A percentile compares a stretch with the other conserved stretches of the same genome.
Conservation (phyloP, 2,113 vertebrate species). For the Glareola pratincola region DNA sequence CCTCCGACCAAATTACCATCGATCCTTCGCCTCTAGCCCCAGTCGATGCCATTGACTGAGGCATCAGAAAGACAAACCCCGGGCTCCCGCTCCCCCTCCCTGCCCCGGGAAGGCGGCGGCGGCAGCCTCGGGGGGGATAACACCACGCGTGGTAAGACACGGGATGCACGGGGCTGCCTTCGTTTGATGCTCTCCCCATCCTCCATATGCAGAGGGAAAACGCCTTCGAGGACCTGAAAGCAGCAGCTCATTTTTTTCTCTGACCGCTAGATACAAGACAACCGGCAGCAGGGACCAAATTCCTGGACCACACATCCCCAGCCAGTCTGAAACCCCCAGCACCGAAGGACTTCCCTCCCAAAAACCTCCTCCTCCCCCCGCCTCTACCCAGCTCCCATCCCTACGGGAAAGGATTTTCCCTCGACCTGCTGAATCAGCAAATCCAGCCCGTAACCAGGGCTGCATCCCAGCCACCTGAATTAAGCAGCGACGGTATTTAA, state of each 20-base stretch:
- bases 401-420: neutral
- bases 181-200: neutral
- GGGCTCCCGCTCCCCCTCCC: neutral
- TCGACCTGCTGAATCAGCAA: slow-evolving; percentile 15
- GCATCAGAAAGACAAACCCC: slow-evolving; percentile 68
- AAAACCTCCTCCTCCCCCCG: neutral
- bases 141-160: fast-evolving
- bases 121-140: neutral
- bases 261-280: fast-evolving
- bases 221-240: fast-evolving
- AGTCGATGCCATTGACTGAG: slow-evolving; percentile 72
- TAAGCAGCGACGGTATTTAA: neutral
- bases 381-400: neutral
- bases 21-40: slow-evolving; percentile 66
- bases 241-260: neutral
- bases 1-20: slow-evolving; percentile 73
- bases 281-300: fast-evolving
- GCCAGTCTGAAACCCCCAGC: neutral
- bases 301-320: neutral
- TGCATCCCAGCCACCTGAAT: neutral
- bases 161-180: neutral
- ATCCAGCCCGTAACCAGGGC: neutral
- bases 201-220: fast-evolving
- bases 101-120: neutral
- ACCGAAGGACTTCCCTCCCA: neutral